Evolutionary conservation across 2,113 vertebrate genomes (phyloP).

Genomic region (Oncorhynchus tshawytscha): DNA sequence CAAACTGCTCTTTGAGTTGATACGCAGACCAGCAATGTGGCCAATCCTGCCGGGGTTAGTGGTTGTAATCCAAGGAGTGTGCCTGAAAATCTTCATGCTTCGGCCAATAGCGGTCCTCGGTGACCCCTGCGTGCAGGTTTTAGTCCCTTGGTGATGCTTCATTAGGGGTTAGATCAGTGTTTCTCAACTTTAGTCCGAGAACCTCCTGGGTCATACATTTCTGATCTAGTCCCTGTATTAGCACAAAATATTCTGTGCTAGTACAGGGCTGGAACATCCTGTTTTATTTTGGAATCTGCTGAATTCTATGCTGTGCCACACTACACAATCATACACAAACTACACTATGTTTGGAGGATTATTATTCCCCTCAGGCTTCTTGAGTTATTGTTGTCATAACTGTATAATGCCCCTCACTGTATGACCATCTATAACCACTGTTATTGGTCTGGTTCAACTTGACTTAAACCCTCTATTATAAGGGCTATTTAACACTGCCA

Average conservation of each 20-base stretch:
- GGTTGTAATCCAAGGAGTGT: background rate
- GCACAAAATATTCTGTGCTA: constrained; percentile 3
- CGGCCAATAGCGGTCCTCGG: constrained; percentile 13
- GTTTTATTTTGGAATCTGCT: constrained; percentile 14
- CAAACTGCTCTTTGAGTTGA: constrained; percentile 12
- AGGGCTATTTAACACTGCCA: too few species aligned
- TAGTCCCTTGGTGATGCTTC: background rate
- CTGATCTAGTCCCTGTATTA: too few species aligned
- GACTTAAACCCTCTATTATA: too few species aligned
- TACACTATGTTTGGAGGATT: constrained; percentile 23
- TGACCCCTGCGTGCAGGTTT: constrained; percentile 10
- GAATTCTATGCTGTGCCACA: constrained; percentile 31
- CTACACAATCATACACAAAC: background rate
- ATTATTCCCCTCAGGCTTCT: background rate
- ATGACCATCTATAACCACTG: constrained; percentile 69
- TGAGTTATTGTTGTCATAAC: constrained; percentile 8
- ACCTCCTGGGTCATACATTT: background rate
- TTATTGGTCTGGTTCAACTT: constrained; percentile 37
- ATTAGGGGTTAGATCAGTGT: background rate
- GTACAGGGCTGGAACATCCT: background rate
- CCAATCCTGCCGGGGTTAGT: too few species aligned
- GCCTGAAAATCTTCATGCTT: constrained; percentile 19
- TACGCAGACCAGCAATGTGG: too few species aligned
- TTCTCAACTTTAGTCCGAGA: background rate
- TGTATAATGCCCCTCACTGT: constrained; percentile 13